These are phyloP conservation scores for Tinea semifulvella DNA, from an alignment of 2,888 invertebrate species.

Conservation along the genomic window DNA sequence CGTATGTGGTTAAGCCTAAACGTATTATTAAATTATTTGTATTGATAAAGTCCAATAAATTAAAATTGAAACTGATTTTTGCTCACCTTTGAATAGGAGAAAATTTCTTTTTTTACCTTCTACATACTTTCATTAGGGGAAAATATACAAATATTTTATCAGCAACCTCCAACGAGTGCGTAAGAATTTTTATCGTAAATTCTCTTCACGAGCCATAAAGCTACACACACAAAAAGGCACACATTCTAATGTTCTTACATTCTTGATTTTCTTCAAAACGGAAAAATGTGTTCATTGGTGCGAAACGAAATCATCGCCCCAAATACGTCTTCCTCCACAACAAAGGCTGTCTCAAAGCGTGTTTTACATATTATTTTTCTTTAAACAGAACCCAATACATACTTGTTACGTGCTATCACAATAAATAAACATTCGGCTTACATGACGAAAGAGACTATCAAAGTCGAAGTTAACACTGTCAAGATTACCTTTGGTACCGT, in stretches of 20 bases:
- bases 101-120: slow-evolving; percentile 46
- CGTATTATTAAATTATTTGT: neutral
- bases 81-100: slow-evolving; percentile 5
- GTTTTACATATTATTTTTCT: slow-evolving; percentile 55
- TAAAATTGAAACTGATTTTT: slow-evolving; percentile 4
- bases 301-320: slow-evolving; percentile 51
- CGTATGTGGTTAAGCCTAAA: too few relatives aligned
- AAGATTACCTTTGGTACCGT: too few relatives aligned
- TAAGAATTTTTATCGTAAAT: slow-evolving; percentile 33
- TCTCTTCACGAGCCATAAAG: slow-evolving; percentile 31
- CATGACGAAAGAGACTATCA: too few relatives aligned
- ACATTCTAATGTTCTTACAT: slow-evolving; percentile 46
- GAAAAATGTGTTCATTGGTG: slow-evolving; percentile 55
- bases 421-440: too few relatives aligned
- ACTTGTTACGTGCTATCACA: too few relatives aligned
- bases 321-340: slow-evolving; percentile 48
- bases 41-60: neutral
- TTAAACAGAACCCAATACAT: slow-evolving; percentile 44
- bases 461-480: too few relatives aligned
- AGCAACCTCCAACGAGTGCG: slow-evolving; percentile 35
- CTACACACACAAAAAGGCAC: slow-evolving; percentile 37
- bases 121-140: slow-evolving; percentile 47
- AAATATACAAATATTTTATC: slow-evolving; percentile 44
- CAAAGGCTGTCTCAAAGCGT: slow-evolving; percentile 45
- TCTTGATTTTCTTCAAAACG: slow-evolving; percentile 45